Percentiles rank a stretch among this genome's conserved stretches.
These are phyloP conservation scores for Helogale parvula DNA, from an alignment of 2,113 vertebrate genomes.

Conservation along the genomic window DNA sequence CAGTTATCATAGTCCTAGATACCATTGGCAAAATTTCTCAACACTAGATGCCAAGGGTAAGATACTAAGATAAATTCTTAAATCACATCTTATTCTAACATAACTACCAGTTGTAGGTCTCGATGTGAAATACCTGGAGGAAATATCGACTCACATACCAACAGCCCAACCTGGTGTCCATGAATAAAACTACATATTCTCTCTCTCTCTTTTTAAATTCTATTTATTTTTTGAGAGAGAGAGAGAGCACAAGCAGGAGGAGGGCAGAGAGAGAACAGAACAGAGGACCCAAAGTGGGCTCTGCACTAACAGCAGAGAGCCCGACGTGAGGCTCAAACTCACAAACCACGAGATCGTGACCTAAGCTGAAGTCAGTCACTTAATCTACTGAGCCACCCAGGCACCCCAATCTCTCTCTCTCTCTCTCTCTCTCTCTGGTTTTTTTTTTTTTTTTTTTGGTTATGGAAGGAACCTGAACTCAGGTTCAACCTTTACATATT, in stretches of 20 bases:
- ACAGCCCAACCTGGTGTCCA: neutral
- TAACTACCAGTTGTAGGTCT: neutral
- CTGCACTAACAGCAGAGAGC: too few species aligned
- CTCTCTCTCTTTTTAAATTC: neutral
- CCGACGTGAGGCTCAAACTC: too few species aligned
- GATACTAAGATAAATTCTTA: neutral
- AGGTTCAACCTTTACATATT: neutral
- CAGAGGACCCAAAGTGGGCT: too few species aligned
- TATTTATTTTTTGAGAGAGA: too few species aligned
- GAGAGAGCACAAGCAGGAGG: too few species aligned
- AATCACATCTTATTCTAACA: neutral
- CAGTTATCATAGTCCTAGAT: neutral
- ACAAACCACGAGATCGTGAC: too few species aligned
- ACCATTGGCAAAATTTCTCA: neutral
- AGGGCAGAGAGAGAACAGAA: too few species aligned
- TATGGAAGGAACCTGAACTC: neutral
- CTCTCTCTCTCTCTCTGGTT: fast-evolving
- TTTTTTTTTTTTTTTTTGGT: neutral
- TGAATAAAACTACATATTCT: neutral
- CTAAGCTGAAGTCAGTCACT: too few species aligned
- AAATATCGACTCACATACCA: neutral
- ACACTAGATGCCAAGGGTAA: neutral
- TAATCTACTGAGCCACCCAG: too few species aligned
- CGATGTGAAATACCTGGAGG: neutral
- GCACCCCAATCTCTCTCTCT: neutral